Base-by-base conservation (phyloP, 2,797 vertebrate species). In the Centroberyx gerrardi region DNA sequence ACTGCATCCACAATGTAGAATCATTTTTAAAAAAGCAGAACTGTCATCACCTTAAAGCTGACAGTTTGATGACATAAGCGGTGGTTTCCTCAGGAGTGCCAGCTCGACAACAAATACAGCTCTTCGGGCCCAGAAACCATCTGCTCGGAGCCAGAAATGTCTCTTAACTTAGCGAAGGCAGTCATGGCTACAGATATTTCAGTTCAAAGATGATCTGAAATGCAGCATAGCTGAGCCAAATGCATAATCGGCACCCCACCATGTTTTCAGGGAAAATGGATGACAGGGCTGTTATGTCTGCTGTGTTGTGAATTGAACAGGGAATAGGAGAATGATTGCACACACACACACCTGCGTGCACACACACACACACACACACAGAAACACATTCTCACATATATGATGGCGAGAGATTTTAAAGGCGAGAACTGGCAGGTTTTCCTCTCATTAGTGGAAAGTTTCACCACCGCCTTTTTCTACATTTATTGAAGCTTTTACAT, bases 401-500 rank as follows among this genome's bases (percentile, higher is more conserved):
- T 13, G 62, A 54, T 44, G 12, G 61, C 54, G 31, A 18, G 58
- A 77, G 52, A 58, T 54, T 72, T 82, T 60, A 62, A 74, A 65
- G 53, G 69, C 8, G 5, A 69, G 55, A 72, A 51, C 1, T 36
- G 64, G 64, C 64, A 12, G 44, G 56, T 78, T 82, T 79, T 28
- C n/a, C 38, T 62, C 48, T 73, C 10, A 52, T 85, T 78, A 76
- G 78, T 3, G 17, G 53, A 81, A 80, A 68, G 8, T 67, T 82
- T 62, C 2, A 27, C 46, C 58, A 62, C 78, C 18, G 54, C 18
- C 60, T 33, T 33, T 42, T 42, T 12, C 10, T 63, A 56, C 48
- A 59, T 84, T 76, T 72, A 76, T 65, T 33, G 61, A 76, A 36
- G 55, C 44, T 48, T 81, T 74, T 46, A 42, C 65, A 36, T 14